Base-by-base conservation (phyloP, 2,113 vertebrate species). In the Prolemur simus region DNA sequence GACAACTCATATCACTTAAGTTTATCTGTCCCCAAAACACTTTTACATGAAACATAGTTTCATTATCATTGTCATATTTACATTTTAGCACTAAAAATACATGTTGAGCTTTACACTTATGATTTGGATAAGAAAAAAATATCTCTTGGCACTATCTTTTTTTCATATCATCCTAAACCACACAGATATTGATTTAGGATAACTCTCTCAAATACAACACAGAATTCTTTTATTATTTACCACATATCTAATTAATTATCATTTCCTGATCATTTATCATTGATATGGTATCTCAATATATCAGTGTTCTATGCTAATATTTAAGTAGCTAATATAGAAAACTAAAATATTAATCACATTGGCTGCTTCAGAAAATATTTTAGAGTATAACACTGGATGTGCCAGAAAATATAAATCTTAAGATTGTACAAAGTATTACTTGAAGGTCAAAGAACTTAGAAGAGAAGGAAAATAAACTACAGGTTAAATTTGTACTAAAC, bases 341-440 rank as follows among this genome's bases (percentile, higher is more conserved):
- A 89, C 52, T 83, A 89, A 94, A 95, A 94, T 95, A 93, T 95
- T 91, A 94, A 94, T 91, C 29, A 82, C 9, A 89, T 49, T 92
- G 39, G 34, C 29, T 84, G 20, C 27, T 91, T 94, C 60, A 91
- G n/a, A 95, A 49, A 93, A 86, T 86, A 86, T 85, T 58, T 96
- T 94, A 73, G 32, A 91, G 32, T 68, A 73, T 1, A 87, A 39
- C 11, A 76, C 21, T 76, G 34, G 39, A 87, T 85, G 49, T 96
- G 21, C 37, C 73, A 85, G 32, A 95, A 96, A 92, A 92, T 77
- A 86, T 73, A 91, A 95, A 96, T 83, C 60, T 94, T 87, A 83
- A 89, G 47, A 83, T 76, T 32, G 5, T 47, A 66, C 29, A 68
- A 84, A 80, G 37, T 82, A 77, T 77, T 81, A 87, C 49, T 52